Evolutionary conservation across 2,113 vertebrate species (phyloP).

Genomic region (Lampris incognitus): DNA sequence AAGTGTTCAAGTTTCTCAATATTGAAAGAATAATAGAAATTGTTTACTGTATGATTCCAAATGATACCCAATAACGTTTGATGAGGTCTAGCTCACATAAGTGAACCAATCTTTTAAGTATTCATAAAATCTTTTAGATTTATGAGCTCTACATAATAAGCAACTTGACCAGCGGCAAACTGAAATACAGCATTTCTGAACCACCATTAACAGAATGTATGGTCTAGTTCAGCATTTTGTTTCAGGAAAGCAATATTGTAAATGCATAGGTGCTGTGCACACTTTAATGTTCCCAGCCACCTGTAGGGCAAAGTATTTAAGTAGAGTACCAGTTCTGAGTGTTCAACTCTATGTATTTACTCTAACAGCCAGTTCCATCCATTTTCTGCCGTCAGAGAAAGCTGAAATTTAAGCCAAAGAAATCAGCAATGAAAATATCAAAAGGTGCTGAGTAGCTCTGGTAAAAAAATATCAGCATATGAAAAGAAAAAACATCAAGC

Average conservation of each 20-base stretch:
- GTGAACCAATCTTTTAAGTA: not conserved
- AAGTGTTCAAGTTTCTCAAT: no score
- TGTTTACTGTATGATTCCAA: no score
- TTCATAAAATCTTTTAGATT: constrained; percentile 31
- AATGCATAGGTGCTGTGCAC: not conserved
- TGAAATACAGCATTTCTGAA: constrained; percentile 33
- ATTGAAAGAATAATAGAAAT: no score
- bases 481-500: constrained; percentile 32
- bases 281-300: constrained; percentile 17
- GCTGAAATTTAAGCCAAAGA: constrained; percentile 31
- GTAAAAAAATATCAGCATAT: constrained; percentile 58
- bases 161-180: constrained; percentile 24
- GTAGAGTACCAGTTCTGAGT: constrained; percentile 25
- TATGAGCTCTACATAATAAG: constrained; percentile 20
- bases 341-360: constrained; percentile 16
- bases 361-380: constrained; percentile 39
- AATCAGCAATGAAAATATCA: constrained; percentile 47
- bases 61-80: no score
- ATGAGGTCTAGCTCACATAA: no score
- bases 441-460: constrained; percentile 37
- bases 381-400: constrained; percentile 23
- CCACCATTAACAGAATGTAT: not conserved
- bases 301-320: constrained; percentile 13
- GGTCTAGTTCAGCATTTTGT: constrained; percentile 53
- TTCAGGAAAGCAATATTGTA: constrained; percentile 54